These are phyloP conservation scores for Heliopora coerulea DNA, from an alignment of 92 coral and sea anemone genomes.

Conservation along the genomic window DNA sequence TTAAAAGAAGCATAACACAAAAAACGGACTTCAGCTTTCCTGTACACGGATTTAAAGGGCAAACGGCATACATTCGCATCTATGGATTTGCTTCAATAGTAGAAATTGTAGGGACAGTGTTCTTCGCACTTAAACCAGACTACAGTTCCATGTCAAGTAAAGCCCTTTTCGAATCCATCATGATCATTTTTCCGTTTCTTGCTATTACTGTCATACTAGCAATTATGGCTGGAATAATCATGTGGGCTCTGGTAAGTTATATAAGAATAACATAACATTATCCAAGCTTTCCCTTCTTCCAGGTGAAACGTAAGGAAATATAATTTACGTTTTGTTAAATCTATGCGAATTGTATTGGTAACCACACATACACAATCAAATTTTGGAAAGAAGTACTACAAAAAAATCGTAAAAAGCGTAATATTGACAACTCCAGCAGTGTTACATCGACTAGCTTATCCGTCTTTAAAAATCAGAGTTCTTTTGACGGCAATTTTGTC, in stretches of 20 bases:
- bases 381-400: too few relatives aligned
- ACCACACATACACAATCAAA: too few relatives aligned
- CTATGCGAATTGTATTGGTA: too few relatives aligned
- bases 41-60: conserved; percentile 79
- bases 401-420: too few relatives aligned
- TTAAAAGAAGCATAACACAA: conserved; percentile 35
- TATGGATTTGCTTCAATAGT: conserved; percentile 34
- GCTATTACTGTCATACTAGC: conserved; percentile 58
- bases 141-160: conserved; percentile 48
- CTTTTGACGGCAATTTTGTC: too few relatives aligned
- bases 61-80: conserved; percentile 42
- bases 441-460: too few relatives aligned
- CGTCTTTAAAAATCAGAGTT: too few relatives aligned
- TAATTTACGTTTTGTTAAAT: too few relatives aligned
- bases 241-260: conserved; percentile 72
- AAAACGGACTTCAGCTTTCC: conserved; percentile 71
- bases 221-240: conserved; percentile 59
- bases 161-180: conserved; percentile 48
- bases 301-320: too few relatives aligned
- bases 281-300: too few relatives aligned
- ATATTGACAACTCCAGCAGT: too few relatives aligned
- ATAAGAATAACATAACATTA: too few relatives aligned
- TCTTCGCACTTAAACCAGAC: conserved; percentile 55
- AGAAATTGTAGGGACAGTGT: conserved; percentile 77
- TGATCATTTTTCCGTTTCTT: conserved; percentile 61